Conservation (phyloP, 2,113 vertebrate species). For the Ctenodactylus gundi region DNA sequence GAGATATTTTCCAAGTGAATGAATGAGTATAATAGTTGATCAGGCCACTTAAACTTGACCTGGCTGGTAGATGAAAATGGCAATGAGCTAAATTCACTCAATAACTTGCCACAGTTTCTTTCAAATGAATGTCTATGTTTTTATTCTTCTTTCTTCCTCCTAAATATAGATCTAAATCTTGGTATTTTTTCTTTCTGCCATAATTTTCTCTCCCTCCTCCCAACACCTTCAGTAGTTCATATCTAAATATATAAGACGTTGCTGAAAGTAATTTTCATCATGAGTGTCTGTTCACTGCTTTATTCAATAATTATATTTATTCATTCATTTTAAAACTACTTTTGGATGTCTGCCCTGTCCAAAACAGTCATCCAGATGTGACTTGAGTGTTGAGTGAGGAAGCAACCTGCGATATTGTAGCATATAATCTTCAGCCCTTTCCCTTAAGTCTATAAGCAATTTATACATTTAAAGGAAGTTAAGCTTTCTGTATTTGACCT, state of each 20-base stretch:
- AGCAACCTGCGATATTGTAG: too few relatives aligned
- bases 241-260: not conserved
- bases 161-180: constrained; percentile 16
- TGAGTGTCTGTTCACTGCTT: not conserved
- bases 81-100: constrained; percentile 46
- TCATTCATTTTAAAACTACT: constrained; percentile 20
- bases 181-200: not conserved
- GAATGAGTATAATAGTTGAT: constrained; percentile 15
- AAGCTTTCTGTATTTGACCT: not conserved
- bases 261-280: constrained; percentile 9
- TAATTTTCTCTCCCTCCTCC: not conserved
- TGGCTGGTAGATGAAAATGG: constrained; percentile 28
- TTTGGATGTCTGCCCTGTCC: not conserved
- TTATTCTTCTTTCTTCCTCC: constrained; percentile 25
- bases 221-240: not conserved
- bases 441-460: not conserved
- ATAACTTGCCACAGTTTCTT: constrained; percentile 28
- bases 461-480: not conserved
- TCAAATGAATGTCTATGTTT: constrained; percentile 55
- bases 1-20: constrained; percentile 47
- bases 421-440: not conserved
- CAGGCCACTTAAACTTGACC: constrained; percentile 48
- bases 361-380: not conserved
- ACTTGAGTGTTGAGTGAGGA: not conserved
- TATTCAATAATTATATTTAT: not conserved